A percentile compares a stretch with the other conserved stretches of the same genome.
These are phyloP conservation scores for Ochlodes sylvanus DNA, from an alignment of 2,888 invertebrate species.

Conservation along the genomic window DNA sequence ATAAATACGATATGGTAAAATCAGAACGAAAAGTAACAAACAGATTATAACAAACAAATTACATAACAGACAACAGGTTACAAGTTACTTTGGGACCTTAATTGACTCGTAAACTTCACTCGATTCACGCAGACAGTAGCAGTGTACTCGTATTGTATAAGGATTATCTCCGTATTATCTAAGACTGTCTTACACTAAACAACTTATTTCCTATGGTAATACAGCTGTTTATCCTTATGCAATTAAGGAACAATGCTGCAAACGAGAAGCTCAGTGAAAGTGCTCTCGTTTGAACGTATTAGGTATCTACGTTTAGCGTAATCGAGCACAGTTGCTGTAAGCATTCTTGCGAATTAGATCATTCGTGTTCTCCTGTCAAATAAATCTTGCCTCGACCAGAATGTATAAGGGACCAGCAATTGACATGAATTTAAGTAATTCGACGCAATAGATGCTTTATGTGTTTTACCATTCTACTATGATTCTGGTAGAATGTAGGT, in stretches of 20 bases:
- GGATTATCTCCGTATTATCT: conserved; percentile 26
- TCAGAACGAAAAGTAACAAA: neutral
- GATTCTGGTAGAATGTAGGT: too few species aligned
- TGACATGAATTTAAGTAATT: neutral
- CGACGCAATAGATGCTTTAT: too few species aligned
- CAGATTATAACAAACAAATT: conserved; percentile 1
- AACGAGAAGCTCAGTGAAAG: conserved; percentile 31
- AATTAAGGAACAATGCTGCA: conserved; percentile 26
- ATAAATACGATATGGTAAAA: neutral
- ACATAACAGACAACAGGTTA: conserved; percentile 6
- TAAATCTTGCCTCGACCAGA: neutral
- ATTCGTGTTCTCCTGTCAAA: conserved; percentile 7
- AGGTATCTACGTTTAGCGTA: neutral
- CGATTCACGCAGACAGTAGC: conserved; percentile 12
- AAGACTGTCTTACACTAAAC: conserved; percentile 27
- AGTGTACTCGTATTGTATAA: conserved; percentile 22
- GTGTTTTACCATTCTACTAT: too few species aligned
- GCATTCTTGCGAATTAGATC: conserved; percentile 9
- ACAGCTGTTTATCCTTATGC: conserved; percentile 28
- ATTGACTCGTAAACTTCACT: conserved; percentile 5
- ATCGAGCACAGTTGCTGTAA: conserved; percentile 2
- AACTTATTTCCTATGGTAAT: conserved; percentile 37
- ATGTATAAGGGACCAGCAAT: neutral
- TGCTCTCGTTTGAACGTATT: conserved; percentile 1
- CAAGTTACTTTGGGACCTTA: neutral